These are phyloP conservation scores for Hecatera dysodea DNA, from an alignment of 2,888 invertebrate genomes.

Conservation along the genomic window DNA sequence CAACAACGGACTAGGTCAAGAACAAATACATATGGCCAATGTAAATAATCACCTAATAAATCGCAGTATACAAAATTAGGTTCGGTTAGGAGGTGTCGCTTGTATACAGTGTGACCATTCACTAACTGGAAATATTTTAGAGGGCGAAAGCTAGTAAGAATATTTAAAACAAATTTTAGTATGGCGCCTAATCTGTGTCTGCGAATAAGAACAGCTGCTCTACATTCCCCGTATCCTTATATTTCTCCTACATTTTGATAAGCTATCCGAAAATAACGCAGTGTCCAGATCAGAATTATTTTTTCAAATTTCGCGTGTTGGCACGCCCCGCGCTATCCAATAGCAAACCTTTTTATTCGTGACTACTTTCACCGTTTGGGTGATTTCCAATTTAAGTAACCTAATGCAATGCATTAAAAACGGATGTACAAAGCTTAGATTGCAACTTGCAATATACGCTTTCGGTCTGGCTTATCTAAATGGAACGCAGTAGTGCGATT, in stretches of 20 bases:
- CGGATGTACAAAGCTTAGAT: conserved; percentile 2
- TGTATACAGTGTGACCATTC: not conserved
- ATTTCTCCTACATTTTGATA: not conserved
- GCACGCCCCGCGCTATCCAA: not conserved
- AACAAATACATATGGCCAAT: not conserved
- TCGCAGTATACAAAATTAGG: too few species aligned
- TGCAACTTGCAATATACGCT: conserved; percentile 16
- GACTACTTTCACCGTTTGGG: too few species aligned
- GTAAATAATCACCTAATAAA: not conserved
- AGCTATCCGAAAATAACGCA: too few species aligned
- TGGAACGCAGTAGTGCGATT: conserved; percentile 30
- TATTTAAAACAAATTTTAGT: not conserved
- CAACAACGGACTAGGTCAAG: not conserved
- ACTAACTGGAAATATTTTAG: too few species aligned
- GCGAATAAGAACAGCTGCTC: not conserved
- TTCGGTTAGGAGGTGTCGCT: not conserved
- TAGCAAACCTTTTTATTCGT: not conserved
- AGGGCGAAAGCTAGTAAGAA: not conserved
- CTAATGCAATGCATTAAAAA: not conserved
- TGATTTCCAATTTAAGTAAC: not conserved
- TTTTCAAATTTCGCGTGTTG: too few species aligned
- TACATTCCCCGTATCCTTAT: not conserved
- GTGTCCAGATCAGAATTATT: too few species aligned
- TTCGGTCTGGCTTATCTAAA: conserved; percentile 34
- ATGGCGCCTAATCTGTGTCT: not conserved